phyloP scores from a whole-genome alignment of 2,113 vertebrate genomes.

The Gadus chalcogrammus region DNA sequence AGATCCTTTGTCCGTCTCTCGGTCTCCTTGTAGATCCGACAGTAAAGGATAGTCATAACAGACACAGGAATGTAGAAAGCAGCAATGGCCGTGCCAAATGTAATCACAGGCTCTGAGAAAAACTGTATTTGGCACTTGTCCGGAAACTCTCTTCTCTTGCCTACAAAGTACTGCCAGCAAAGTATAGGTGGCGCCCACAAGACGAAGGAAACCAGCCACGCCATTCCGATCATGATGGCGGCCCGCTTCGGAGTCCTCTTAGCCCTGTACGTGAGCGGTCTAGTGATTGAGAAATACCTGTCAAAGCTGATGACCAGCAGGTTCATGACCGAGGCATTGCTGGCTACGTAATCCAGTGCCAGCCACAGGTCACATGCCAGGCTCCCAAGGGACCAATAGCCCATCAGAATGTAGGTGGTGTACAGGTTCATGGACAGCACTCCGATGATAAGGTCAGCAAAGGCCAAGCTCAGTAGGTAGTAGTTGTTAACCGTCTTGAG shows the following conservation, averaged over 20 bases:
- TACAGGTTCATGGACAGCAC: slow-evolving; percentile 98
- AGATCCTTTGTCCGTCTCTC: slow-evolving; percentile 95
- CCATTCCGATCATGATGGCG: slow-evolving; percentile 93
- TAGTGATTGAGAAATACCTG: slow-evolving; percentile 97
- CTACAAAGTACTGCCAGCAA: slow-evolving; percentile 97
- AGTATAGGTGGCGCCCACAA: slow-evolving; percentile 96
- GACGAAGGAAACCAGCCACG: slow-evolving; percentile 94
- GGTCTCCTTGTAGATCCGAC: slow-evolving; percentile 95
- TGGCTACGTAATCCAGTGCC: slow-evolving; percentile 95
- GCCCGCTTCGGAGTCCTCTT: slow-evolving; percentile 94
- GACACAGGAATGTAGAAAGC: slow-evolving; percentile 98
- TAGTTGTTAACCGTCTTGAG: slow-evolving; percentile 99
- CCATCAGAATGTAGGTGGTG: slow-evolving; percentile 95
- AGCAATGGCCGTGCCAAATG: slow-evolving; percentile 95
- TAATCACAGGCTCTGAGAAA: slow-evolving; percentile 93
- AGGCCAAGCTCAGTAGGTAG: slow-evolving; percentile 94
- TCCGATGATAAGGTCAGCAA: slow-evolving; percentile 97
- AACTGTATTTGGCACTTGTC: slow-evolving; percentile 96
- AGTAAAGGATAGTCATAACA: slow-evolving; percentile 97
- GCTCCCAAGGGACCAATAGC: slow-evolving; percentile 92
- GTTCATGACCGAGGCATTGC: slow-evolving; percentile 99
- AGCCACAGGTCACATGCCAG: slow-evolving; percentile 97
- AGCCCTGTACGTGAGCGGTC: slow-evolving; percentile 93
- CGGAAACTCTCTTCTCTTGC: slow-evolving; percentile 80
- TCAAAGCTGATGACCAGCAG: slow-evolving; percentile 97